Base-by-base conservation (phyloP, 2,888 invertebrate species). In the Meteorus colon region DNA sequence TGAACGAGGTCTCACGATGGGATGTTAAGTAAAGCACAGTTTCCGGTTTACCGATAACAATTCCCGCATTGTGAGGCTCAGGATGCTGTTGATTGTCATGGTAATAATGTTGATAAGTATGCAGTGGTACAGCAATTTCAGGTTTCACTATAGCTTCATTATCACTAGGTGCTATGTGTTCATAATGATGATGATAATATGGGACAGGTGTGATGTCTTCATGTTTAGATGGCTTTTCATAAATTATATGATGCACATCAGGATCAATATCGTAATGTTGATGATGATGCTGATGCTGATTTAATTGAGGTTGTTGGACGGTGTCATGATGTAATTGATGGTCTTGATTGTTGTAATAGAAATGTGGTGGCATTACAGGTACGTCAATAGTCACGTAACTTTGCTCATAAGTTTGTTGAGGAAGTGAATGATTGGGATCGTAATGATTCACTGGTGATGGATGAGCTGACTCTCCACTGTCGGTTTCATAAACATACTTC, bases 401-500 rank as follows among this genome's bases (percentile, higher is more conserved):
- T 19, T 76, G 62, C 4, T 45, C 71, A 29, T 72, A 71, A 27
- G 27, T 6, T 29, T 24, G 41, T n/a, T 41, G 71, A 19, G 71
- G 71, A 10, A 16, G 60, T 16, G 51, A 31, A 14, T 48, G 69
- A 65, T 19, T 19, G 2, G 55, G 29, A 48, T 55, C n/a, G 6
- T 69, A 31, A 41, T 73, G 71, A 37, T 62, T 73, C 59, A 66
- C 27, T 59, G 73, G 75, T 29, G 66, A 29, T 24, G 78, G 71
- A 67, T 76, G 48, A 4, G 60, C 59, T n/a, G 76, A 63, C 69
- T 83, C 80, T 74, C 81, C 66, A 69, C 79, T 60, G 78, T 80
- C 81, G 80, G 81, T 82, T 37, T 86, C 82, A 45, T 82, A 79
- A 70, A 84, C 29, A 19, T 10, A 83, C n/a, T 81, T 84, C 0